Conservation (phyloP, 2,113 vertebrate genomes). For the Rhodinocichla rosea region DNA sequence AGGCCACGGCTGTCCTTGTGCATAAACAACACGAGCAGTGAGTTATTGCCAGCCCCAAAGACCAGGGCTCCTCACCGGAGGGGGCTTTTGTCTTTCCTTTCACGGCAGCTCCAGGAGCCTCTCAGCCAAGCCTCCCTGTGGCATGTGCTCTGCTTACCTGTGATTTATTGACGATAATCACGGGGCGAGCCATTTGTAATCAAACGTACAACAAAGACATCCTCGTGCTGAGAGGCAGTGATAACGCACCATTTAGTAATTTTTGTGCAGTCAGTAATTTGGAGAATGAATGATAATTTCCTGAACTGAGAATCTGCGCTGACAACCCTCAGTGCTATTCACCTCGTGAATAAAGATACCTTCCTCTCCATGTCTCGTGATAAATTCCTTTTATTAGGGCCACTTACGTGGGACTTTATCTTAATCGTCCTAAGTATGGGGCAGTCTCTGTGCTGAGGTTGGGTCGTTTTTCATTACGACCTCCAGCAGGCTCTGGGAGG, state of each 20-base stretch:
- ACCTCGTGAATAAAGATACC: conserved; percentile 77
- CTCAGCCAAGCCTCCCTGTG: conserved; percentile 12
- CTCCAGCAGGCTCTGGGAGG: conserved; percentile 50
- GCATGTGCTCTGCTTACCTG: conserved; percentile 68
- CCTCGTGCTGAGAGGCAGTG: conserved; percentile 76
- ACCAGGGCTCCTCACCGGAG: not conserved
- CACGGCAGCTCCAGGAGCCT: conserved; percentile 26
- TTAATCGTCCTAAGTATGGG: conserved; percentile 76
- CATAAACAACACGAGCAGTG: not conserved
- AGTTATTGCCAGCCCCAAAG: not conserved
- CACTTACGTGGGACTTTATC: conserved; percentile 80
- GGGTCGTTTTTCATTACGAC: conserved; percentile 70
- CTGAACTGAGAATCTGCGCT: conserved; percentile 69
- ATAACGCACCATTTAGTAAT: conserved; percentile 83
- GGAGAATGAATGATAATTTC: conserved; percentile 84
- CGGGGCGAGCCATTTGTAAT: conserved; percentile 79
- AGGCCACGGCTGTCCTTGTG: not conserved
- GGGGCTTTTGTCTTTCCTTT: conserved; percentile 47
- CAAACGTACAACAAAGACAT: conserved; percentile 75
- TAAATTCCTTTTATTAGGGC: conserved; percentile 83
- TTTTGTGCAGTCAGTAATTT: conserved; percentile 80
- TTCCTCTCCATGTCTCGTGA: conserved; percentile 77
- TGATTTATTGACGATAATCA: conserved; percentile 82
- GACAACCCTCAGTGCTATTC: conserved; percentile 77
- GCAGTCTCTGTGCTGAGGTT: conserved; percentile 61